Conservation (phyloP, 2,888 invertebrate species). For the Polia nebulosa region DNA sequence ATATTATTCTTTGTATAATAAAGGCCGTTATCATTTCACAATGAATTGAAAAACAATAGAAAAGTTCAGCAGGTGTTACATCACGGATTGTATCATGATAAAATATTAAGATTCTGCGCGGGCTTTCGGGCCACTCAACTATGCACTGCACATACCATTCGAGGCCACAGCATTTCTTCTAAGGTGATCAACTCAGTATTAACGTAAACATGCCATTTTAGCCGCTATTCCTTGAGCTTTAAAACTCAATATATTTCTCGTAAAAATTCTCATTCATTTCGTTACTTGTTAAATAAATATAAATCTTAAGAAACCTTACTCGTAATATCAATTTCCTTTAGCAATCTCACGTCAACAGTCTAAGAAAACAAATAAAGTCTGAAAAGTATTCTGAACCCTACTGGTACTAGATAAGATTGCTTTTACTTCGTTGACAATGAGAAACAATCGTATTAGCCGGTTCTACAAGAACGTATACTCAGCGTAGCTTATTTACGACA, state of each 20-base stretch:
- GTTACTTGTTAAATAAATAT: slow-evolving; percentile 49
- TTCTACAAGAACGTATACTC: slow-evolving; percentile 71
- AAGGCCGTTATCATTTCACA: slow-evolving; percentile 43
- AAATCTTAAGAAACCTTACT: slow-evolving; percentile 23
- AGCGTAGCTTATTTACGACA: slow-evolving; percentile 71
- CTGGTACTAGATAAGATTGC: slow-evolving; percentile 42
- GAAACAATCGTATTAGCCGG: slow-evolving; percentile 73
- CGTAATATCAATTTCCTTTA: slow-evolving; percentile 55
- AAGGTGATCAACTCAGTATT: slow-evolving; percentile 80
- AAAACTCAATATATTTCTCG: slow-evolving; percentile 59
- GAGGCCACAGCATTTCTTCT: slow-evolving; percentile 86
- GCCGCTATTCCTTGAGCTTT: slow-evolving; percentile 12
- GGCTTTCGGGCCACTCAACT: slow-evolving; percentile 70
- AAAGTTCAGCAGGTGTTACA: slow-evolving; percentile 68
- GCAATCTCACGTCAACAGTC: slow-evolving; percentile 45
- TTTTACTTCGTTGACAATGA: slow-evolving; percentile 54
- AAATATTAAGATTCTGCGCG: slow-evolving; percentile 74
- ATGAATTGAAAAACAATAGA: slow-evolving; percentile 62
- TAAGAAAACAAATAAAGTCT: slow-evolving; percentile 43
- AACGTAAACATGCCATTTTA: slow-evolving; percentile 51
- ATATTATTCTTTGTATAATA: neutral
- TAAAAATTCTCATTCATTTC: slow-evolving; percentile 52
- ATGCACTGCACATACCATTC: slow-evolving; percentile 79
- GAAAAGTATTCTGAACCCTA: slow-evolving; percentile 66
- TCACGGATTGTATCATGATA: slow-evolving; percentile 66